phyloP scores from a whole-genome alignment of 2,888 invertebrate species.

The Caenorhabditis becei region DNA sequence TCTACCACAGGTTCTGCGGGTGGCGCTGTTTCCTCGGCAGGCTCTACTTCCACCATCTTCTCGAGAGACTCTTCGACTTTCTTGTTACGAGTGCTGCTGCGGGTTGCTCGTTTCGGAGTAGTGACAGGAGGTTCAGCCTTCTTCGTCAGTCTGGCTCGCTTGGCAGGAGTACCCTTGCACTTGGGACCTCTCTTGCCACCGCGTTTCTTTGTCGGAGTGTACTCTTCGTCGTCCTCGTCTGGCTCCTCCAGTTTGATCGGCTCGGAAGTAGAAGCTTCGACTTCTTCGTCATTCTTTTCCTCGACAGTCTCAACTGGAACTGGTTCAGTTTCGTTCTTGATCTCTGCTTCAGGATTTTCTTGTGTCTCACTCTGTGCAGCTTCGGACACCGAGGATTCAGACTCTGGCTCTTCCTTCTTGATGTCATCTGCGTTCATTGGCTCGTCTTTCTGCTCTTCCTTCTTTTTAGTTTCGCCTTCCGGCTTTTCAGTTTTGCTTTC shows the following conservation, averaged over 20 bases:
- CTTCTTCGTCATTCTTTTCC: slow-evolving; percentile 7
- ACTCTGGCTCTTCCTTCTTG: too few relatives aligned
- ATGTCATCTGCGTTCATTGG: too few relatives aligned
- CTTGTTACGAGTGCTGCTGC: background rate
- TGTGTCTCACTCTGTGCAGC: too few relatives aligned
- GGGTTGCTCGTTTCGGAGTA: background rate
- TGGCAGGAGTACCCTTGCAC: background rate
- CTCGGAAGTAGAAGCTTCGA: too few relatives aligned
- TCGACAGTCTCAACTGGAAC: background rate
- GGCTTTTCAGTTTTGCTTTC: too few relatives aligned
- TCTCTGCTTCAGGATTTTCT: too few relatives aligned
- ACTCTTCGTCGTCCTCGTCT: slow-evolving; percentile 34
- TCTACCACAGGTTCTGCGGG: background rate
- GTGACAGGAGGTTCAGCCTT: background rate
- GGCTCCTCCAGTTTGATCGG: background rate
- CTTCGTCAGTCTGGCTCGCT: slow-evolving; percentile 4
- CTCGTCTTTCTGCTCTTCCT: too few relatives aligned
- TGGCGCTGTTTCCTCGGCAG: background rate
- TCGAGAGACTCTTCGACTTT: background rate
- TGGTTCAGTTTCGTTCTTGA: background rate
- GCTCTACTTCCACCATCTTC: background rate
- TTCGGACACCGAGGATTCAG: too few relatives aligned
- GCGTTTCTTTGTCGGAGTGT: slow-evolving; percentile 12
- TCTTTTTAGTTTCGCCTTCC: too few relatives aligned
- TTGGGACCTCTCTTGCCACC: background rate